A percentile compares a stretch with the other conserved stretches of the same genome.
phyloP scores from a whole-genome alignment of 2,797 vertebrate species.

The Harpagifer antarcticus region DNA sequence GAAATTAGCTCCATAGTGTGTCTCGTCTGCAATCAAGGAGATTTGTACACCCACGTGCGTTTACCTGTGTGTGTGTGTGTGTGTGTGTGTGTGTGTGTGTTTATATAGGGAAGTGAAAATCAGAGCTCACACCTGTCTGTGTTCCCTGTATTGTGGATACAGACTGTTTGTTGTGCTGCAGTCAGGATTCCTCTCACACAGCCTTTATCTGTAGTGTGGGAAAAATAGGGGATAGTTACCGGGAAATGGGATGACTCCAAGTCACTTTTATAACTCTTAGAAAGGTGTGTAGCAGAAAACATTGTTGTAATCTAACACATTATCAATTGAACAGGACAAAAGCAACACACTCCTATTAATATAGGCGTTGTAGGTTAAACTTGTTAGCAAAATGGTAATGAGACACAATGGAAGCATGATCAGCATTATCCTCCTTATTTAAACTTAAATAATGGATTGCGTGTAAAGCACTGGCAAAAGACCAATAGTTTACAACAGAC shows the following conservation, averaged over 20 bases:
- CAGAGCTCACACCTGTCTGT: conserved; percentile 50
- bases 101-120: conserved; percentile 48
- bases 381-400: too few relatives aligned
- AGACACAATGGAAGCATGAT: too few relatives aligned
- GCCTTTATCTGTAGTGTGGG: conserved; percentile 35
- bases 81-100: conserved; percentile 31
- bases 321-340: not conserved
- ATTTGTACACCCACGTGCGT: not conserved
- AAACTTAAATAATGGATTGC: too few relatives aligned
- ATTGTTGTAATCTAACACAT: not conserved
- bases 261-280: not conserved
- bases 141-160: conserved; percentile 26
- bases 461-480: too few relatives aligned
- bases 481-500: too few relatives aligned
- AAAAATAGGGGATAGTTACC: conserved; percentile 12
- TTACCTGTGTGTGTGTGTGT: not conserved
- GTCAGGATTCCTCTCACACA: conserved; percentile 53
- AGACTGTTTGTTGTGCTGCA: conserved; percentile 50
- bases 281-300: not conserved
- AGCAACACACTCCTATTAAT: not conserved
- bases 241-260: not conserved
- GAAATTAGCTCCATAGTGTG: too few relatives aligned
- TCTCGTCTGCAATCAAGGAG: too few relatives aligned
- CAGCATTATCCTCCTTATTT: too few relatives aligned
- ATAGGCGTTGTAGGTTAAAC: too few relatives aligned